Evolutionary conservation across 2,113 vertebrate genomes (phyloP).

Genomic region (Cepphus grylle): DNA sequence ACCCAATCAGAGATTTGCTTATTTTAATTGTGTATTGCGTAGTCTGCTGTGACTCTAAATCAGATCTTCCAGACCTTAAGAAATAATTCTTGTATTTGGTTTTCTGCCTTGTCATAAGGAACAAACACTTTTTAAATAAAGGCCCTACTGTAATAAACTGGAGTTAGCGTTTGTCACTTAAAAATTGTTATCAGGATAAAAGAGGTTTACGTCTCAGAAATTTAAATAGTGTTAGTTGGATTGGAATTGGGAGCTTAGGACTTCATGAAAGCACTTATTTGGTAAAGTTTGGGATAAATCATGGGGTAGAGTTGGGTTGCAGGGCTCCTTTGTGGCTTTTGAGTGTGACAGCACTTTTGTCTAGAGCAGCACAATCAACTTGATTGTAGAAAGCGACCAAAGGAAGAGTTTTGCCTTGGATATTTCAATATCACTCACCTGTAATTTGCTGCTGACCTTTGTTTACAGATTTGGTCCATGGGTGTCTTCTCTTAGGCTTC

Average conservation of each 20-base stretch:
- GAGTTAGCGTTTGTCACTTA: neutral
- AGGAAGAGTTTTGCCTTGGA: neutral
- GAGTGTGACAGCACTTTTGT: neutral
- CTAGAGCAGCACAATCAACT: neutral
- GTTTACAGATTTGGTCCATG: neutral
- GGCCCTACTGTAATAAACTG: neutral
- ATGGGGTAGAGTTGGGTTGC: neutral
- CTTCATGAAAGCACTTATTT: neutral
- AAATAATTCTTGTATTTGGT: neutral
- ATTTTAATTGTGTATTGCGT: neutral
- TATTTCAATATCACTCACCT: neutral
- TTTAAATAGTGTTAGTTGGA: neutral
- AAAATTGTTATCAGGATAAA: neutral
- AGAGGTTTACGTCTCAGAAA: neutral
- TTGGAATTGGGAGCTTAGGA: neutral
- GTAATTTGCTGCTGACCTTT: neutral
- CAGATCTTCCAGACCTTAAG: neutral
- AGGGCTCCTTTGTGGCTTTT: neutral
- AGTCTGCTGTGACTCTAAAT: neutral
- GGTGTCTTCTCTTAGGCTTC: neutral
- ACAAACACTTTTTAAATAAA: neutral
- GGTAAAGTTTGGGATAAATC: neutral
- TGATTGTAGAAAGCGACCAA: neutral
- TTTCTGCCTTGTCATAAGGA: neutral
- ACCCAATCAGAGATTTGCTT: neutral